These are phyloP conservation scores for Chloroclysta siterata DNA, from an alignment of 2,888 invertebrate genomes.

Conservation along the genomic window DNA sequence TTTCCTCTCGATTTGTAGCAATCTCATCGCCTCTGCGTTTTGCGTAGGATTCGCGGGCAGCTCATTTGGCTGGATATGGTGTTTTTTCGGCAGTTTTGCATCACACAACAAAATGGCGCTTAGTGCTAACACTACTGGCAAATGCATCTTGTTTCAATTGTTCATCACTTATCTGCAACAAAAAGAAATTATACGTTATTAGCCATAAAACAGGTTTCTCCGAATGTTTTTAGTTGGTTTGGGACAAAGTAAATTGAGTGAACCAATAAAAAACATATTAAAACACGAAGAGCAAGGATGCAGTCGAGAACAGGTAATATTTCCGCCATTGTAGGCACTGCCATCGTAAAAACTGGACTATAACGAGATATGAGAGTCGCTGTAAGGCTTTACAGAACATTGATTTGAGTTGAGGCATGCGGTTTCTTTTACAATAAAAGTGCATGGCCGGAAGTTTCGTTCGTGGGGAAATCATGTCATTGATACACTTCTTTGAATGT, in stretches of 20 bases:
- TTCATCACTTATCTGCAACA: slow-evolving; percentile 78
- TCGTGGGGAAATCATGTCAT: slow-evolving; percentile 37
- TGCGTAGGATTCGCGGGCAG: slow-evolving; percentile 65
- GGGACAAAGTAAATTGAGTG: slow-evolving; percentile 36
- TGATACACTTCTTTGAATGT: slow-evolving; percentile 30
- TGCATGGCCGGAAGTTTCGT: slow-evolving; percentile 38
- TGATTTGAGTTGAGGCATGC: slow-evolving; percentile 40
- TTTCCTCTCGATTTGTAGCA: slow-evolving; percentile 66
- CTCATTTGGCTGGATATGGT: slow-evolving; percentile 62
- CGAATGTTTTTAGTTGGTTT: slow-evolving; percentile 14
- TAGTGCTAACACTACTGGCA: slow-evolving; percentile 67
- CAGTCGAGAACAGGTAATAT: slow-evolving; percentile 67
- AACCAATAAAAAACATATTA: slow-evolving; percentile 50
- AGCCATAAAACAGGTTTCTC: slow-evolving; percentile 14
- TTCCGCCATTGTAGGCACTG: slow-evolving; percentile 64
- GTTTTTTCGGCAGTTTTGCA: slow-evolving; percentile 73
- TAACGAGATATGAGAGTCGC: slow-evolving; percentile 54
- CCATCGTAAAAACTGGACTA: slow-evolving; percentile 57
- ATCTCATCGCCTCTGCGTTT: slow-evolving; percentile 59
- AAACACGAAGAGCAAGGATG: slow-evolving; percentile 61
- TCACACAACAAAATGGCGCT: slow-evolving; percentile 73
- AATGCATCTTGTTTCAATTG: slow-evolving; percentile 63
- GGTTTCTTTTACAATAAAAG: slow-evolving; percentile 41
- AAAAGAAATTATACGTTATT: slow-evolving; percentile 40
- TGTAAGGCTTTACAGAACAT: slow-evolving; percentile 40